Percentiles rank a stretch among this genome's conserved stretches.
Conservation (phyloP, 2,113 vertebrate genomes). For the Garra rufa region DNA sequence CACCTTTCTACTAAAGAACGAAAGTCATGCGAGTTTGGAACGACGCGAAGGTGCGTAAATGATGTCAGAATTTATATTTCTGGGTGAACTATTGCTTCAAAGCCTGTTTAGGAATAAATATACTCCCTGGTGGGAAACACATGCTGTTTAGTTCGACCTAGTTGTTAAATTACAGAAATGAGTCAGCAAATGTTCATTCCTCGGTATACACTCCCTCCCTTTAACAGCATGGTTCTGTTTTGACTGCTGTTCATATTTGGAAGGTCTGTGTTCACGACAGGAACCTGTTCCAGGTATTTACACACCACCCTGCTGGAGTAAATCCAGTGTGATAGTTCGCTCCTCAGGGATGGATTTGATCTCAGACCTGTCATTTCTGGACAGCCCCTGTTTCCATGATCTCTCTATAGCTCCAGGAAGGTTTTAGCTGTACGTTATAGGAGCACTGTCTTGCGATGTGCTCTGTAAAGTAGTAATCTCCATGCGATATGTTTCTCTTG, state of each 20-base stretch:
- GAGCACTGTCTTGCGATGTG: not conserved
- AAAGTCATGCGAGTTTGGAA: not conserved
- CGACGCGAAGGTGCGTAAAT: not conserved
- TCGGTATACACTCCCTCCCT: not conserved
- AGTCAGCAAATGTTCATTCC: constrained; percentile 34
- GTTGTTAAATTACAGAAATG: constrained; percentile 23
- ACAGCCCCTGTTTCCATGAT: constrained; percentile 36
- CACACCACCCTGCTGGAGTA: constrained; percentile 51
- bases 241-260: constrained; percentile 39
- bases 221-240: constrained; percentile 25
- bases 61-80: not conserved
- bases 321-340: constrained; percentile 53
- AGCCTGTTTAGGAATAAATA: constrained; percentile 8
- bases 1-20: not conserved
- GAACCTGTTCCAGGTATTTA: constrained; percentile 63
- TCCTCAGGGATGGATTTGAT: constrained; percentile 42
- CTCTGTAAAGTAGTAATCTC: constrained; percentile 30
- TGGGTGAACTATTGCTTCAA: not conserved
- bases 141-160: constrained; percentile 34
- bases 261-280: constrained; percentile 52
- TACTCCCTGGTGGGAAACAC: not conserved
- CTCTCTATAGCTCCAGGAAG: constrained; percentile 13
- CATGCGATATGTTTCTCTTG: constrained; percentile 11
- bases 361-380: constrained; percentile 42
- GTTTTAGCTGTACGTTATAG: constrained; percentile 1